These are phyloP conservation scores for Exephanes ischioxanthus DNA, from an alignment of 2,888 invertebrate species.

Conservation along the genomic window DNA sequence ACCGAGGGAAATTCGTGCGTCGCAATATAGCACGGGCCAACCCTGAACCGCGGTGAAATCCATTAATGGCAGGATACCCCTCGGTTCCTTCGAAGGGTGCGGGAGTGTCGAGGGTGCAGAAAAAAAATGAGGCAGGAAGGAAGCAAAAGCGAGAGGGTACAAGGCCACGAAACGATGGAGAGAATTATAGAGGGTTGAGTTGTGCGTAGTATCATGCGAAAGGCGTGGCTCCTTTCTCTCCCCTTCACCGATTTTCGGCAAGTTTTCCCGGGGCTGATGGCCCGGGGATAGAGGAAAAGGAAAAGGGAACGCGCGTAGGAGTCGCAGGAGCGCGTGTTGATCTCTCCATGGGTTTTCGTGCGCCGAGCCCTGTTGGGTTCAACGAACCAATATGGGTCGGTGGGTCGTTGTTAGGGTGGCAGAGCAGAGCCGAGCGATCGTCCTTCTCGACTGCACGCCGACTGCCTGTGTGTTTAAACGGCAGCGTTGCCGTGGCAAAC, in stretches of 20 bases:
- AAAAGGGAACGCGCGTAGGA: constrained; percentile 23
- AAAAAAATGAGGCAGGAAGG: constrained; percentile 34
- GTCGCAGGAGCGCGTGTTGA: constrained; percentile 25
- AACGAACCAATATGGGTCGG: constrained; percentile 74
- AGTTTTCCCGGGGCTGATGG: constrained; percentile 52
- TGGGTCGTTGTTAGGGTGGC: constrained; percentile 69
- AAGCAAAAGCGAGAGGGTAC: constrained; percentile 16
- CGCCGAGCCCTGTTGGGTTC: constrained; percentile 60
- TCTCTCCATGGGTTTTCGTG: constrained; percentile 17
- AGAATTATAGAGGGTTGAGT: constrained; percentile 4
- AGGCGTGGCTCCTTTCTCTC: constrained; percentile 62
- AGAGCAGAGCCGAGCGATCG: constrained; percentile 11
- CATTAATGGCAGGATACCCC: constrained; percentile 39
- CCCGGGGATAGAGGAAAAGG: constrained; percentile 23
- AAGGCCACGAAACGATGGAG: background rate
- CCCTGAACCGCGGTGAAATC: constrained; percentile 26
- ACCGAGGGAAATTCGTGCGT: background rate
- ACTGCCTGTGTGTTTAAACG: background rate
- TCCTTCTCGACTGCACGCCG: constrained; percentile 25
- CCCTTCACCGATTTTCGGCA: constrained; percentile 59
- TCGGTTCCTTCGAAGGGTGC: constrained; percentile 32
- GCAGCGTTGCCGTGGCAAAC: background rate
- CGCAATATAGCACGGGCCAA: constrained; percentile 1
- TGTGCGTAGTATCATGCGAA: constrained; percentile 16
- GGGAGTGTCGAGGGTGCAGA: constrained; percentile 5